Conservation (phyloP, 2,888 invertebrate genomes). For the Acrobasis suavella region DNA sequence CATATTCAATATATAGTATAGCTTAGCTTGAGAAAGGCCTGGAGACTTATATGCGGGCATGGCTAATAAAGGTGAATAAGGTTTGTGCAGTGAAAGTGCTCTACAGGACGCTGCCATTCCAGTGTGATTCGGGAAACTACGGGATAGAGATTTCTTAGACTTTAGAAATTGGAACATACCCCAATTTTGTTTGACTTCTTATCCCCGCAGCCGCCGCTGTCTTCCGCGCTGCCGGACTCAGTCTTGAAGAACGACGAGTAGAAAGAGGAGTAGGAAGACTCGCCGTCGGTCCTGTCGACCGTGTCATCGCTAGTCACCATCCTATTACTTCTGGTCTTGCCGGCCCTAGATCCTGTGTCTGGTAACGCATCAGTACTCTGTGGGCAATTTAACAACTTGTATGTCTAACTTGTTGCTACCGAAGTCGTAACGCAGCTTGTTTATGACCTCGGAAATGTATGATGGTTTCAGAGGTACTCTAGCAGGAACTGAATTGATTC, state of each 20-base stretch:
- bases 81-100: no score
- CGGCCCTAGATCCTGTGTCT: constrained; percentile 26
- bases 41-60: no score
- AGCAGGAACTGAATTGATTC: no score
- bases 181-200: constrained; percentile 40
- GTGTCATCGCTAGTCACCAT: constrained; percentile 44
- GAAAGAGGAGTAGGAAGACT: constrained; percentile 85
- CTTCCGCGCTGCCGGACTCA: constrained; percentile 76
- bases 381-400: constrained; percentile 27
- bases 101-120: no score
- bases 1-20: no score
- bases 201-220: constrained; percentile 44
- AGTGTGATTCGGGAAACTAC: no score
- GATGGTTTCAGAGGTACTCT: no score
- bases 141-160: no score
- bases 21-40: no score
- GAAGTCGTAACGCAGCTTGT: no score
- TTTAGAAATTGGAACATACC: constrained; percentile 15
- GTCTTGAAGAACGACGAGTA: constrained; percentile 88
- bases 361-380: constrained; percentile 44
- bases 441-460: no score
- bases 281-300: constrained; percentile 60
- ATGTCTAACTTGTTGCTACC: not conserved
- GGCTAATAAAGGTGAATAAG: no score
- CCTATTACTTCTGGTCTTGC: constrained; percentile 28